Evolutionary conservation across 1,140 invertebrate genomes (phyloP), one percentile per base, ranked within the genome.

Genomic region (Proctacanthus coquilletti): DNA sequence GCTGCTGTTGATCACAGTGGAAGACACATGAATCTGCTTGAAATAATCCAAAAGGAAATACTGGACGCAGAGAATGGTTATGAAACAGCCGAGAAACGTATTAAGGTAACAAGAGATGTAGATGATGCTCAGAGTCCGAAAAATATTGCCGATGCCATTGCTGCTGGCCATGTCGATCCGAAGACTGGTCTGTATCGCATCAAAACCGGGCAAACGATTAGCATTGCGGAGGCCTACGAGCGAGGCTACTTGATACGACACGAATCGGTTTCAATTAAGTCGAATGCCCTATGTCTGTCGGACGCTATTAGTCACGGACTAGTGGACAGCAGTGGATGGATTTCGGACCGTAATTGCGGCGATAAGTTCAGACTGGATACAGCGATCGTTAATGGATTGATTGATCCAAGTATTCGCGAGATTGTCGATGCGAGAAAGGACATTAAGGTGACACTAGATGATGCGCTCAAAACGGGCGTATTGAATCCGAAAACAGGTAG

Each of bases 41-140:
- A 93, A 68, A 84, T 86, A 3, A 91, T 93, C 43, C 84, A 87
- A 55, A 71, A 75, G 48, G 85, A 92, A 55, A 68, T 95, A 13
- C 82, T 77, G 52, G 84, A 93, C 52, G 76, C 84, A 2, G 80
- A 89, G 54, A 75, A 77, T 50, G 75, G 76, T 36, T 63, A 72
- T 57, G 65, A 75, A 48, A 66, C 72, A 36, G 69, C 71, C 8
- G 78, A 80, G 50, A 81, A 82, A 53, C 66, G 79, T 60, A 74
- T 80, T 39, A 83, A 83, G 80, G 80, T 84, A 82, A 78, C 66
- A 58, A 66, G 63, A 34, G 68, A 65, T 46, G 53, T 59, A 44
- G 63, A 46, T 36, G 49, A 45, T 35, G 55, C 50, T 35, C 51
- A 54, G 36, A 53, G 49, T 40, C 50, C 53, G 9, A 46, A 50